phyloP scores from a whole-genome alignment of 2,888 invertebrate species.

The Chrysodeixis includens region DNA sequence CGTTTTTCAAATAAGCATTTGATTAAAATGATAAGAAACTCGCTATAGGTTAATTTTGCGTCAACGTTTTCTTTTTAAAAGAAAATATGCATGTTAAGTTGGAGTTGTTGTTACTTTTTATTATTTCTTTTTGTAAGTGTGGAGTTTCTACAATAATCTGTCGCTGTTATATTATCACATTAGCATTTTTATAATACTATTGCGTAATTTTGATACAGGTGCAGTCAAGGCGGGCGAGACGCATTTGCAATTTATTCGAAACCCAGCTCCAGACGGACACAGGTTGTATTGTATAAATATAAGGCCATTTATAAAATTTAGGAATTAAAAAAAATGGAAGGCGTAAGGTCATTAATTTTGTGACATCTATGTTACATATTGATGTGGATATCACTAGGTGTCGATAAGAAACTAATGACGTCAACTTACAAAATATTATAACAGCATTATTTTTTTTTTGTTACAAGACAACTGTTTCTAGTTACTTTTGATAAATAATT shows the following conservation, averaged over 20 bases:
- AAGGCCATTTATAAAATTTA: too few relatives aligned
- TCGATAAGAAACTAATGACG: too few relatives aligned
- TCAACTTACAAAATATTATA: too few relatives aligned
- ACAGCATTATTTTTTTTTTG: too few relatives aligned
- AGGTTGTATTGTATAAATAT: conserved; percentile 62
- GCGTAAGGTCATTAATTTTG: too few relatives aligned
- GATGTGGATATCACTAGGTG: too few relatives aligned
- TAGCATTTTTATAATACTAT: conserved; percentile 11
- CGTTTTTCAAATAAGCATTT: conserved; percentile 51
- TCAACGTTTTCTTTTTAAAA: conserved; percentile 28
- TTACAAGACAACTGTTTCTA: too few relatives aligned
- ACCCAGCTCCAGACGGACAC: conserved; percentile 73
- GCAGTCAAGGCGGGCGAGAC: conserved; percentile 29
- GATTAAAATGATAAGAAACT: conserved; percentile 68
- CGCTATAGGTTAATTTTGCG: conserved; percentile 14
- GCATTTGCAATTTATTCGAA: conserved; percentile 47
- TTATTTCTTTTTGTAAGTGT: conserved; percentile 55
- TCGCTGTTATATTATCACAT: conserved; percentile 28
- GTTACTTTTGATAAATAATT: too few relatives aligned
- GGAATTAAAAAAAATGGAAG: too few relatives aligned
- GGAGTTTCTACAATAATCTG: conserved; percentile 22
- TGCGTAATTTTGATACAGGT: conserved; percentile 44
- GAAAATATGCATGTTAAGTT: conserved; percentile 54
- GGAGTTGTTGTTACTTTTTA: conserved; percentile 47
- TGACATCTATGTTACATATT: too few relatives aligned